A percentile compares a stretch with the other conserved stretches of the same genome.
Conservation (phyloP, 2,797 vertebrate genomes). For the Myiothlypis chrysogaster region DNA sequence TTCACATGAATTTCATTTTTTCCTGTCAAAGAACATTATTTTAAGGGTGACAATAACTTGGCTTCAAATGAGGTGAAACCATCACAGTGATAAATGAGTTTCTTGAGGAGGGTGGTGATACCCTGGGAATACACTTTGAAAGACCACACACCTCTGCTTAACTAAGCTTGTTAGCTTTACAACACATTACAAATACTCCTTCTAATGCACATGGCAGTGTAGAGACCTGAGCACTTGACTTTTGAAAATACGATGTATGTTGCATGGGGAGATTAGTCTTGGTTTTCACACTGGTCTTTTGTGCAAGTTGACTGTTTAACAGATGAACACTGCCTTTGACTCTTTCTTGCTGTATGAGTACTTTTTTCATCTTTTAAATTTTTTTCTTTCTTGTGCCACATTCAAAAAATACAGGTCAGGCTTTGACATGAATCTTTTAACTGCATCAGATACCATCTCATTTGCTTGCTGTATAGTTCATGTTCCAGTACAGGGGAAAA, state of each 20-base stretch:
- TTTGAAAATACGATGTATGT: slow-evolving; percentile 54
- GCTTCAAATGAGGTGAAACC: slow-evolving; percentile 83
- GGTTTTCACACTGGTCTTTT: slow-evolving; percentile 29
- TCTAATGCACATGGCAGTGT: slow-evolving; percentile 46
- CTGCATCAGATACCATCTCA: not conserved
- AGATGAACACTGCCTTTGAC: not conserved
- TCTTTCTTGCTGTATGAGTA: not conserved
- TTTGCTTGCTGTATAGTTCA: not conserved
- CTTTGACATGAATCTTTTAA: not conserved
- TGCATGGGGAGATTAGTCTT: slow-evolving; percentile 23
- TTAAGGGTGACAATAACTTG: slow-evolving; percentile 83
- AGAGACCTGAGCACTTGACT: slow-evolving; percentile 59
- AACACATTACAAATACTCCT: slow-evolving; percentile 54
- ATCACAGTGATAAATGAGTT: slow-evolving; percentile 89
- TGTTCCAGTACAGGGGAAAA: not conserved
- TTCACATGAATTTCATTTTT: slow-evolving; percentile 75
- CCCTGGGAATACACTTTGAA: slow-evolving; percentile 52
- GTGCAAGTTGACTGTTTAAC: not conserved
- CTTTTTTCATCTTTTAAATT: not conserved
- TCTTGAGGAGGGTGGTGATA: slow-evolving; percentile 67
- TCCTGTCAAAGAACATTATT: slow-evolving; percentile 76
- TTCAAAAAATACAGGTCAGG: not conserved
- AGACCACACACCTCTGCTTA: slow-evolving; percentile 89
- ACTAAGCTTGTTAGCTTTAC: slow-evolving; percentile 65
- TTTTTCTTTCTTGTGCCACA: not conserved